These are phyloP conservation scores for Caenorhabditis sp. DNA, from an alignment of 2,888 invertebrate species.

Conservation along the genomic window DNA sequence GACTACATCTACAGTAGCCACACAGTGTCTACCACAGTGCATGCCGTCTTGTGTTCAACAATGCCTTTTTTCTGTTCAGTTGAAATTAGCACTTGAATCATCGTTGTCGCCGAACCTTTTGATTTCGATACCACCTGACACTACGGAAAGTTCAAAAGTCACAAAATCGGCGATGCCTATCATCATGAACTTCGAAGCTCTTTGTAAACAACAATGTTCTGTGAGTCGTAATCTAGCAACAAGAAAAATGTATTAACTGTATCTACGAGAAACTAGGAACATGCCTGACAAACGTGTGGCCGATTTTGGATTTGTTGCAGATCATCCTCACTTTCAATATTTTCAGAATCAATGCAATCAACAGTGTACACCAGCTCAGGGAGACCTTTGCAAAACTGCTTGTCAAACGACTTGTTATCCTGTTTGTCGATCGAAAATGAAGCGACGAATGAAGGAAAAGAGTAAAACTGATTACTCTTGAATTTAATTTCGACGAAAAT, in stretches of 20 bases:
- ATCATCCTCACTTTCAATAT: not conserved
- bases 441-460: slow-evolving; percentile 31
- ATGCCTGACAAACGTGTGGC: too few species aligned
- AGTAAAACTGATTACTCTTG: not conserved
- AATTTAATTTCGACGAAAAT: not conserved
- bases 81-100: slow-evolving; percentile 21
- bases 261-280: too few species aligned
- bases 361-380: slow-evolving; percentile 33
- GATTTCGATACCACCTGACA: slow-evolving; percentile 7
- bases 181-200: slow-evolving; percentile 21
- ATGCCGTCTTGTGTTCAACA: slow-evolving; percentile 43
- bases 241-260: too few species aligned
- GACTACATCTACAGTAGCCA: not conserved
- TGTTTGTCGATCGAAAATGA: slow-evolving; percentile 48
- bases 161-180: not conserved
- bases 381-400: slow-evolving; percentile 44
- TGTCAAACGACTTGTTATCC: slow-evolving; percentile 55
- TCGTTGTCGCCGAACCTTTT: too few species aligned
- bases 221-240: slow-evolving; percentile 12
- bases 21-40: slow-evolving; percentile 38
- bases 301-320: too few species aligned
- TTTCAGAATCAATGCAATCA: slow-evolving; percentile 48
- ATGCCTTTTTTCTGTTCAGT: slow-evolving; percentile 44
- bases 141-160: not conserved
- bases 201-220: slow-evolving; percentile 44